Percentiles rank a stretch among this genome's conserved stretches.
These are phyloP conservation scores for Caenorhabditis zanzibari DNA, from an alignment of 2,888 invertebrate genomes.

Conservation along the genomic window DNA sequence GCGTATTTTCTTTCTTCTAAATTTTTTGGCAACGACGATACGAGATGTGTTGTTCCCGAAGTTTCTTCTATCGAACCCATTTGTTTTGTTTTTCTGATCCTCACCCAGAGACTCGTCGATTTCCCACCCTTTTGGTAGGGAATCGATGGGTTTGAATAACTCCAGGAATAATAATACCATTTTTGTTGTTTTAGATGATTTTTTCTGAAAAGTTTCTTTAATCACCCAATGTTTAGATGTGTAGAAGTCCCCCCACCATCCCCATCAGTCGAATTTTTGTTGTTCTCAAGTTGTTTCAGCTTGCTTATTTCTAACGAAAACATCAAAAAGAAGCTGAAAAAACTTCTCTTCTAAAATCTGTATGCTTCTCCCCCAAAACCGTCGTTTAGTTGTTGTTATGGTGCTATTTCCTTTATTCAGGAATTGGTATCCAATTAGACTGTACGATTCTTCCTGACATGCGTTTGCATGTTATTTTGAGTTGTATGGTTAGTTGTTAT, in stretches of 20 bases:
- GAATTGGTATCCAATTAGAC: slow-evolving; percentile 54
- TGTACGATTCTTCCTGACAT: slow-evolving; percentile 6
- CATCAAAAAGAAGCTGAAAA: slow-evolving; percentile 16
- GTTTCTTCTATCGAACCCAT: slow-evolving; percentile 22
- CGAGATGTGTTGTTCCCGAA: slow-evolving; percentile 53
- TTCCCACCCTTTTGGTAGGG: neutral
- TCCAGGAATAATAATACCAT: slow-evolving; percentile 51
- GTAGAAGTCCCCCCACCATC: slow-evolving; percentile 13
- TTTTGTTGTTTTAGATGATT: slow-evolving; percentile 60
- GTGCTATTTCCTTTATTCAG: slow-evolving; percentile 48
- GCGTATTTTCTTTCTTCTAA: slow-evolving; percentile 13
- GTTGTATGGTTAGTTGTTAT: slow-evolving; percentile 58
- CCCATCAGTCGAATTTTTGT: slow-evolving; percentile 15
- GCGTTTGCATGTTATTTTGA: neutral
- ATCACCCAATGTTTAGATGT: slow-evolving; percentile 37
- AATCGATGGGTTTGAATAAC: slow-evolving; percentile 21
- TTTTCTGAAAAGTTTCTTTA: slow-evolving; percentile 33
- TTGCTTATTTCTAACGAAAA: neutral
- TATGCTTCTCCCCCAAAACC: slow-evolving; percentile 44
- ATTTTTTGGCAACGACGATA: slow-evolving; percentile 44
- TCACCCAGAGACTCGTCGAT: slow-evolving; percentile 6
- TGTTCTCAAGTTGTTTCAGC: slow-evolving; percentile 30
- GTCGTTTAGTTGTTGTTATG: slow-evolving; percentile 69
- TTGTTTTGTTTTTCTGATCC: slow-evolving; percentile 50
- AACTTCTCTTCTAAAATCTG: slow-evolving; percentile 47